Percentiles rank a stretch among this genome's conserved stretches.
Conservation (phyloP, 2,113 vertebrate species). For the Anas platyrhynchos region DNA sequence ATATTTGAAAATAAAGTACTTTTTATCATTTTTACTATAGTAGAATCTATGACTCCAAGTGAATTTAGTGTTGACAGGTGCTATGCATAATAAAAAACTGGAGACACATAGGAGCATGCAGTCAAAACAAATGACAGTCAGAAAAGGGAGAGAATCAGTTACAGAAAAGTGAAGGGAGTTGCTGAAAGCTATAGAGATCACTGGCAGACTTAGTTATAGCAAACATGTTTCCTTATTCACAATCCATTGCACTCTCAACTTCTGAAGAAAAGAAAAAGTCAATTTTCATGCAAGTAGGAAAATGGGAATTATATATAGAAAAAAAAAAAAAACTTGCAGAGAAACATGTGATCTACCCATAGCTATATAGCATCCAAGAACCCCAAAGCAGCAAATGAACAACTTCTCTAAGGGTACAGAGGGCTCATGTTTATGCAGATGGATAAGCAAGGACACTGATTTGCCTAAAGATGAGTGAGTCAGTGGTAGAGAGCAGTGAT, state of each 20-base stretch:
- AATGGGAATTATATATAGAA: not conserved
- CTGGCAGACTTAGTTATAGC: not conserved
- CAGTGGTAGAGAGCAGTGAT: not conserved
- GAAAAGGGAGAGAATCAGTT: not conserved
- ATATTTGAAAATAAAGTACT: not conserved
- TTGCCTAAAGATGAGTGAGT: constrained; percentile 21
- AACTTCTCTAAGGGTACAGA: not conserved
- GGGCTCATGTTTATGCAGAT: not conserved
- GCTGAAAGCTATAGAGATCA: not conserved
- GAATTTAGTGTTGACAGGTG: not conserved
- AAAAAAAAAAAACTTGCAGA: not conserved
- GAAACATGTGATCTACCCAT: not conserved
- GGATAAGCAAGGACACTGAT: constrained; percentile 21
- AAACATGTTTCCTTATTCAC: not conserved
- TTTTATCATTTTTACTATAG: not conserved
- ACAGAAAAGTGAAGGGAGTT: not conserved
- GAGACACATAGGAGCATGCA: not conserved
- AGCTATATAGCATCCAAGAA: not conserved
- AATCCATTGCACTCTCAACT: not conserved
- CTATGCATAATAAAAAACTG: not conserved
- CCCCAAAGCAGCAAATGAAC: not conserved
- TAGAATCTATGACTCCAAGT: not conserved
- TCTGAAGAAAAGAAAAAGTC: not conserved
- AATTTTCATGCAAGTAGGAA: not conserved
- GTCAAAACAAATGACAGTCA: not conserved